phyloP scores from a whole-genome alignment of 2,113 vertebrate species.

The Candoia aspera region DNA sequence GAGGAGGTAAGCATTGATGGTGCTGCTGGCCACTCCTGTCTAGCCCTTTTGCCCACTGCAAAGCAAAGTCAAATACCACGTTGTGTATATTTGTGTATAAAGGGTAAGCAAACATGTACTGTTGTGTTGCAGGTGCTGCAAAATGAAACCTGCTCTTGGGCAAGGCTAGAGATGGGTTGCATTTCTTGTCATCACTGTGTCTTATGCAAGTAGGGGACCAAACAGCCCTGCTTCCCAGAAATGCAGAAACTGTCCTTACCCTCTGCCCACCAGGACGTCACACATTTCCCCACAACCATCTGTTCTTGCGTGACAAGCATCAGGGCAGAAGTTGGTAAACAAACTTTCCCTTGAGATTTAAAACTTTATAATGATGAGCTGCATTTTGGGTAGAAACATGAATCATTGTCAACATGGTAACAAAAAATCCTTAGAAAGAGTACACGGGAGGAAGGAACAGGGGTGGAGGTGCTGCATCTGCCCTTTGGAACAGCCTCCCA shows the following conservation, averaged over 20 bases:
- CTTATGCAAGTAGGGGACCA: neutral
- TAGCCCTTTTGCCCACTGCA: neutral
- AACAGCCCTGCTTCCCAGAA: neutral
- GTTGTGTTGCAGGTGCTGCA: neutral
- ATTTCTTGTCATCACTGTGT: neutral
- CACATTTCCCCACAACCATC: neutral
- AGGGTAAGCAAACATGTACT: neutral
- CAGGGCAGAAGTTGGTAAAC: accelerated
- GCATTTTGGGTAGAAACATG: neutral
- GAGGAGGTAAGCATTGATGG: too few species aligned
- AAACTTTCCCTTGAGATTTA: neutral
- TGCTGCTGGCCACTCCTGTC: neutral
- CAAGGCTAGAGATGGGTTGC: neutral
- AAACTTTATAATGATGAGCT: neutral
- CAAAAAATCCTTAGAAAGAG: neutral
- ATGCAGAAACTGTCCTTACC: neutral
- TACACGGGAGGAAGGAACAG: neutral
- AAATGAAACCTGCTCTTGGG: conserved; percentile 16
- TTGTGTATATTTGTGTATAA: neutral
- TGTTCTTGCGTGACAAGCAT: neutral
- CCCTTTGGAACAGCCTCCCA: neutral
- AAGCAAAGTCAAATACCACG: neutral
- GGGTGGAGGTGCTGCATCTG: neutral
- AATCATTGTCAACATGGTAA: neutral
- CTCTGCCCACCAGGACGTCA: neutral